phyloP scores from a whole-genome alignment of 2,888 invertebrate genomes.

The Gibbula magus region DNA sequence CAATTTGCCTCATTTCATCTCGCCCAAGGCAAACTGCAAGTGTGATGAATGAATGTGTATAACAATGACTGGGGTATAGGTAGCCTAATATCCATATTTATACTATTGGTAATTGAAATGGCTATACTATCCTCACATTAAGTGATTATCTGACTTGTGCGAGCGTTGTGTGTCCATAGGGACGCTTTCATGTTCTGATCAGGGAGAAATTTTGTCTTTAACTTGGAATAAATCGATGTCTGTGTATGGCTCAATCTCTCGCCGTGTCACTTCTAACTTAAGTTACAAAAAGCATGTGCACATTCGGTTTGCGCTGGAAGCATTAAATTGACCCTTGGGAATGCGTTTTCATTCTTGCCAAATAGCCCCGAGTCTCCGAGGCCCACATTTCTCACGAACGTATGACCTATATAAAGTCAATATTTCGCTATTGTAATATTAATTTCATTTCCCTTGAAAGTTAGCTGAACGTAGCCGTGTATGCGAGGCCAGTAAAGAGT shows the following conservation, averaged over 20 bases:
- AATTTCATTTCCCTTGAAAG: background rate
- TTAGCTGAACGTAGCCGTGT: background rate
- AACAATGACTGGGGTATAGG: background rate
- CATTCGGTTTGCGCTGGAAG: background rate
- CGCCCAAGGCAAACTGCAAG: background rate
- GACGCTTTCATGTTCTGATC: slow-evolving; percentile 23
- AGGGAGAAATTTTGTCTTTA: slow-evolving; percentile 18
- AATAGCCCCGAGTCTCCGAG: background rate
- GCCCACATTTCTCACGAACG: slow-evolving; percentile 1
- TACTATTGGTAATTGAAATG: slow-evolving; percentile 21
- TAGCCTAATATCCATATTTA: slow-evolving; percentile 20
- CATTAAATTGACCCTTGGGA: slow-evolving; percentile 9
- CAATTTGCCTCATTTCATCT: too few species aligned
- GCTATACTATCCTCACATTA: slow-evolving; percentile 12
- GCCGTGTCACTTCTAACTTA: slow-evolving; percentile 10
- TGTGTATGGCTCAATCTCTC: slow-evolving; percentile 19
- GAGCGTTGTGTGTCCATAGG: background rate
- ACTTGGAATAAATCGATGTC: slow-evolving; percentile 22
- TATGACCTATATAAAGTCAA: slow-evolving; percentile 21
- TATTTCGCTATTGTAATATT: slow-evolving; percentile 19
- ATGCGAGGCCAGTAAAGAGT: background rate
- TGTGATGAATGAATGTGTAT: background rate
- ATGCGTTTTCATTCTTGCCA: slow-evolving; percentile 9
- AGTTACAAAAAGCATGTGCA: slow-evolving; percentile 21
- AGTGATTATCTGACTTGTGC: background rate